Evolutionary conservation across 2,888 invertebrate species (phyloP), one percentile per base, ranked within the genome.

Genomic region (Falcaria lacertinaria): DNA sequence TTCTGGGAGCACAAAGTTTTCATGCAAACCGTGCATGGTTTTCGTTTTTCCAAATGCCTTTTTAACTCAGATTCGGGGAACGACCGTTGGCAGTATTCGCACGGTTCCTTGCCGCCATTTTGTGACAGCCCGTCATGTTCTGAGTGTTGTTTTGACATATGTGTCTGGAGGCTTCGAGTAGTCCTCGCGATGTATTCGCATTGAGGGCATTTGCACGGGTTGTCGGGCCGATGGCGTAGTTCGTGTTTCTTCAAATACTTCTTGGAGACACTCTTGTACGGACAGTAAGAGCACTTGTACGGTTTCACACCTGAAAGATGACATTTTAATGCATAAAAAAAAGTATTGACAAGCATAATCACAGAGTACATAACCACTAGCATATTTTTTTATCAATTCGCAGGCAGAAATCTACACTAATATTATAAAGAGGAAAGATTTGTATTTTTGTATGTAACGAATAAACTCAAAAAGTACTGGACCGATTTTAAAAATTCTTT

Each of bases 201-300:
- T 0, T 62, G 48, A 0, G 49, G 45, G 32, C 82, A 82, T 17
- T 69, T 70, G 1, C 76, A 50, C 0, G 84, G 84, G 40, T 84
- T 81, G 37, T 83, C 78, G 0, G 71, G 66, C 0, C 77, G 49
- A 34, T 87, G 88, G 0, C 76, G 75, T 0, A 60, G 35, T 28
- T 86, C 82, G 15, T 88, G 88, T 42, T 78, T 77, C 38, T 80
- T 81, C 0, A 78, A 56, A 40, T 86, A 86, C 48, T 82, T 87
- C 58, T 83, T 85, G 0, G 86, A 86, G 0, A 70, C 86, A 5
- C 75, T 80, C 0, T 76, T 49, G 55, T 85, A 82, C 0, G 76
- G 52, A 8, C 88, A 88, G 42, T 68, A 60, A 0, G 68, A 50
- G 37, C 88, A 88, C 57, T 80, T 75, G 50, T 70, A 88, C 0